Evolutionary conservation across 1,140 invertebrate genomes (phyloP).

Genomic region (Lucilia sericata): DNA sequence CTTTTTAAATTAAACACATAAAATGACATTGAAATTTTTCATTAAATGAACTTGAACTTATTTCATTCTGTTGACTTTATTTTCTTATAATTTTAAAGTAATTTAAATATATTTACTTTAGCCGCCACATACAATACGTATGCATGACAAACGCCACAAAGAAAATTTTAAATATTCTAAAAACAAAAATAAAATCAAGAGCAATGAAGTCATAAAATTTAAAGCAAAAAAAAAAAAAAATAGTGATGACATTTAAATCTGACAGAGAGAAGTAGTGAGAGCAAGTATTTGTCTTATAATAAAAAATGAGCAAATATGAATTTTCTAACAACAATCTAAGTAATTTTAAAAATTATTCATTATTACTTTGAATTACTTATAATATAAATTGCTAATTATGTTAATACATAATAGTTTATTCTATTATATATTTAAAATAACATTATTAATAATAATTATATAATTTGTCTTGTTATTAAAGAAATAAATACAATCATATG

Average conservation of each 20-base stretch:
- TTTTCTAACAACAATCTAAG: too few relatives aligned
- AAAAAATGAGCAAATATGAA: too few relatives aligned
- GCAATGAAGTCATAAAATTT: background rate
- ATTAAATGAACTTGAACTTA: conserved; percentile 17
- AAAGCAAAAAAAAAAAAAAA: background rate
- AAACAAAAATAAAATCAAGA: conserved; percentile 5
- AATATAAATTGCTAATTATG: too few relatives aligned
- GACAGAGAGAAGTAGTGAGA: too few relatives aligned
- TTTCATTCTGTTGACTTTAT: background rate
- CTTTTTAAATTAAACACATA: background rate
- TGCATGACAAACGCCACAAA: background rate
- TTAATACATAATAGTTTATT: too few relatives aligned
- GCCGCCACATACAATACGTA: background rate
- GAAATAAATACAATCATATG: too few relatives aligned
- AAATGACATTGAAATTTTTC: conserved; percentile 17
- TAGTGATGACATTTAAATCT: background rate
- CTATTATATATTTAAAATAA: too few relatives aligned
- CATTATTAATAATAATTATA: too few relatives aligned
- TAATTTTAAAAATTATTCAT: too few relatives aligned
- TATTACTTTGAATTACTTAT: too few relatives aligned
- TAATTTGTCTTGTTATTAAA: too few relatives aligned
- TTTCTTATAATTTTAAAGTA: background rate
- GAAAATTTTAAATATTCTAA: background rate
- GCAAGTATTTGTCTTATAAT: background rate
- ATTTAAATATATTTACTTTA: background rate